These are phyloP conservation scores for Oncorhynchus gorbuscha DNA, from an alignment of 2,113 vertebrate genomes.

Conservation along the genomic window DNA sequence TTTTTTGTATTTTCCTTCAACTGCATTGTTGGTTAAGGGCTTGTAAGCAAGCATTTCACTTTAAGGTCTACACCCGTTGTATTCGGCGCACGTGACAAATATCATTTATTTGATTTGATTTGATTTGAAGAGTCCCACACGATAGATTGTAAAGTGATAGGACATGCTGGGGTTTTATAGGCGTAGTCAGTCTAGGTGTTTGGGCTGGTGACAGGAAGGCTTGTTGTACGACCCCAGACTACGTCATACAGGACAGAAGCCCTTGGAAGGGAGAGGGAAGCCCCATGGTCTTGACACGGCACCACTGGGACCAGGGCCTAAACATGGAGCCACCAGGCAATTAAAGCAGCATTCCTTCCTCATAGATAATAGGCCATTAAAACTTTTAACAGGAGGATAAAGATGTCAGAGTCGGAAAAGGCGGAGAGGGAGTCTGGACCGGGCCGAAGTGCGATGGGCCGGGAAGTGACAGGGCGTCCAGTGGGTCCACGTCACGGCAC, in stretches of 20 bases:
- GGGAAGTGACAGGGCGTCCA: neutral
- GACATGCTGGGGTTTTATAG: constrained; percentile 66
- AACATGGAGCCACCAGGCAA: constrained; percentile 61
- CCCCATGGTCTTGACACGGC: too few species aligned
- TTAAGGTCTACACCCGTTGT: too few species aligned
- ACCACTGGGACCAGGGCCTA: too few species aligned
- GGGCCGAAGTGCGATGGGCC: neutral
- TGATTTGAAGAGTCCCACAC: constrained; percentile 36
- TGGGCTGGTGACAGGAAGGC: constrained; percentile 47
- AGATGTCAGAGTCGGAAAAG: constrained; percentile 73
- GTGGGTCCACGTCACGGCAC: neutral
- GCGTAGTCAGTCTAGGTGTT: constrained; percentile 36
- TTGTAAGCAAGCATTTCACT: too few species aligned
- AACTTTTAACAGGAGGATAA: constrained; percentile 77
- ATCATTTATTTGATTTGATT: too few species aligned
- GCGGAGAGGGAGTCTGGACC: neutral
- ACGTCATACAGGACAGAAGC: neutral
- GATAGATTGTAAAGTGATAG: constrained; percentile 55
- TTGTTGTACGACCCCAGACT: constrained; percentile 25
- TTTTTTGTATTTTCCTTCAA: too few species aligned
- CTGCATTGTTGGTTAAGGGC: too few species aligned
- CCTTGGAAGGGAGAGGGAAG: constrained; percentile 5
- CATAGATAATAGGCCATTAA: constrained; percentile 74
- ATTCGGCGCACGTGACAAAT: too few species aligned
- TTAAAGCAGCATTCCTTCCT: constrained; percentile 75